A percentile compares a stretch with the other conserved stretches of the same genome.
These are phyloP conservation scores for Gouania willdenowi DNA, from an alignment of 2,797 vertebrate species.

Conservation along the genomic window DNA sequence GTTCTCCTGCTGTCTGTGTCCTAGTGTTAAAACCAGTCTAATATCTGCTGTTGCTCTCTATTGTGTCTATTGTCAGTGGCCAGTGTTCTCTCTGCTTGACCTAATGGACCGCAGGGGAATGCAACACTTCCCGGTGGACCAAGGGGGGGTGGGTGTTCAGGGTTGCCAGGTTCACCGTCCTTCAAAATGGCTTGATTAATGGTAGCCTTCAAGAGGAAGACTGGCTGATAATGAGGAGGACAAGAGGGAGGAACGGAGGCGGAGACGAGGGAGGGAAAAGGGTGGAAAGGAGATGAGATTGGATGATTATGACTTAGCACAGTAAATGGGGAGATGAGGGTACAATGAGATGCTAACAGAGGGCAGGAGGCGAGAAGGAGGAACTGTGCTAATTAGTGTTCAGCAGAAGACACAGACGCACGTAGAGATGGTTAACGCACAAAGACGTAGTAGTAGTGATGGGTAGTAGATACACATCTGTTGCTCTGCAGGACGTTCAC, in stretches of 20 bases:
- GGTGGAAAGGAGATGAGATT: constrained; percentile 34
- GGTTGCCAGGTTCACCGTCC: constrained; percentile 63
- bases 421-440: constrained; percentile 57
- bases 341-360: constrained; percentile 37
- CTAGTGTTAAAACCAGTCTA: constrained; percentile 46
- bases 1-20: constrained; percentile 44
- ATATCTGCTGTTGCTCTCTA: constrained; percentile 49
- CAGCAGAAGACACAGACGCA: constrained; percentile 68
- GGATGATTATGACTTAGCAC: constrained; percentile 61
- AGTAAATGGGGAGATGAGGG: constrained; percentile 49
- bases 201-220: constrained; percentile 55
- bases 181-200: constrained; percentile 74
- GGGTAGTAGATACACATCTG: constrained; percentile 74
- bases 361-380: constrained; percentile 21
- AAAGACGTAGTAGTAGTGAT: constrained; percentile 49
- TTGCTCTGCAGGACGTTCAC: constrained; percentile 54
- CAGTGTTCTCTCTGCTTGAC: constrained; percentile 45
- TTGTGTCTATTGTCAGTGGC: constrained; percentile 49
- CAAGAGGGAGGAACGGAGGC: constrained; percentile 54
- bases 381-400: constrained; percentile 68
- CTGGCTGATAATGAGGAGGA: constrained; percentile 61
- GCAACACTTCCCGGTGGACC: constrained; percentile 68
- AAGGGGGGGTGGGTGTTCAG: constrained; percentile 49
- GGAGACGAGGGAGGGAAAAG: constrained; percentile 26
- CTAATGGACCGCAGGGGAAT: constrained; percentile 66